Base-by-base conservation (phyloP, 2,113 vertebrate species). In the Pardalotus punctatus region DNA sequence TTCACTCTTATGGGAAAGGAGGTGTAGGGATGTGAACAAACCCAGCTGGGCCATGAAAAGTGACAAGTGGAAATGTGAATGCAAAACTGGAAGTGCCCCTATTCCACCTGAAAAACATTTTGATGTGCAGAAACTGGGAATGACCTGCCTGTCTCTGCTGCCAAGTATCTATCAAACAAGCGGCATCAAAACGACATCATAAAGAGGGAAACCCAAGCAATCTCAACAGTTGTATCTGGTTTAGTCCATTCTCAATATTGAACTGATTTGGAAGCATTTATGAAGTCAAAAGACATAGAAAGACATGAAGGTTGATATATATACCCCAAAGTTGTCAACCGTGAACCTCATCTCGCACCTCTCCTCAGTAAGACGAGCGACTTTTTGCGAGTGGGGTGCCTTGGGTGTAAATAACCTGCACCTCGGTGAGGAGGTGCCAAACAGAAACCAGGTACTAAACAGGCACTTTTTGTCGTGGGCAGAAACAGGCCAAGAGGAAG, bases 351-450 rank as follows among this genome's bases (percentile, higher is more conserved):
- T 48, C 17, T 88, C 29, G 10, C 19, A 33, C 35, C 38, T 7
- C 28, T 54, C 57, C 42, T 57, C 85, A 45, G 15, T 11, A 31
- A 45, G 25, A 71, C 0, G 0, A 47, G 36, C 0, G 0, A 28
- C 14, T 8, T 38, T 62, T 12, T 7, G 22, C 2, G 2, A 19
- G 40, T 5, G 82, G 22, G 22, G 29, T 24, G 27, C 3, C 2
- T 3, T 45, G 29, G 14, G 35, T 54, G 21, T 25, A 11, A 82
- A 29, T 12, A 18, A 19, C 71, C 23, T 29, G 61, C 18, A 16
- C n/a, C 47, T 50, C 54, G 17, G 35, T 4, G 25, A 38, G 5
- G 45, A 67, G 40, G 10, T 8, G 27, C n/a, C 22, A 16, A 1
- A 11, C 12, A 58, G 38, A 70, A 64, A 60, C 11, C 1, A 0